Conservation (phyloP, 2,113 vertebrate genomes). For the Genyomyrus donnyi region DNA sequence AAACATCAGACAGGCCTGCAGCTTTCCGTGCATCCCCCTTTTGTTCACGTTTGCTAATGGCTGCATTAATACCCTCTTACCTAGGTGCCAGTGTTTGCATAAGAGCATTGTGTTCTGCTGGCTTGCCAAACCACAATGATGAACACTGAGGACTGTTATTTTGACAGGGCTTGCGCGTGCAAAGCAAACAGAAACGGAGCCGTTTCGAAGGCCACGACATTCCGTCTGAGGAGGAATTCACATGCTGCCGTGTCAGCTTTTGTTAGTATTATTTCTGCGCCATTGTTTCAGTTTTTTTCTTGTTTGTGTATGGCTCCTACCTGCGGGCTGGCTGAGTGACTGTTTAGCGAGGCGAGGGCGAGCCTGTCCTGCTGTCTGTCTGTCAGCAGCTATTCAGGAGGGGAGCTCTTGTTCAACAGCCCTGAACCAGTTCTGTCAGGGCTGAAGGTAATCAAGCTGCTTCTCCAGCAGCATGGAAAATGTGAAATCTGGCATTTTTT, state of each 20-base stretch:
- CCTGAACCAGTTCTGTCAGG: slow-evolving; percentile 5
- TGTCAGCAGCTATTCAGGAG: slow-evolving; percentile 4
- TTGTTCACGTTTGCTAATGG: slow-evolving; percentile 51
- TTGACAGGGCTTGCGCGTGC: slow-evolving; percentile 1
- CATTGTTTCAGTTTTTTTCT: not conserved
- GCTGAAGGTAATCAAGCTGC: not conserved
- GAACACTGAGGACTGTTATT: slow-evolving; percentile 32
- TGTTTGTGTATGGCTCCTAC: not conserved
- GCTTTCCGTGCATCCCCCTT: slow-evolving; percentile 41
- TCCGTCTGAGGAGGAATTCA: not conserved
- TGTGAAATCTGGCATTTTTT: not conserved
- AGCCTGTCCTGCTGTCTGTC: not conserved
- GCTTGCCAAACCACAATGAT: slow-evolving; percentile 24
- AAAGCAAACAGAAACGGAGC: slow-evolving; percentile 19
- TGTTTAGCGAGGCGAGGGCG: not conserved
- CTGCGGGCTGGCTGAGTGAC: not conserved
- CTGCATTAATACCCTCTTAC: slow-evolving; percentile 51
- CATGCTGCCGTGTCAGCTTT: not conserved
- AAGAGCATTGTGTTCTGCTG: slow-evolving; percentile 39
- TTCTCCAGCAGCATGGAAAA: not conserved
- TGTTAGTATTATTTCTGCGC: slow-evolving; percentile 14
- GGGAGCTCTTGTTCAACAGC: not conserved
- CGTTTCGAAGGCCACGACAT: not conserved
- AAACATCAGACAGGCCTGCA: slow-evolving; percentile 55
- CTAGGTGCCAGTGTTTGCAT: slow-evolving; percentile 53